Percentiles rank a stretch among this genome's conserved stretches.
phyloP scores from a whole-genome alignment of 2,113 vertebrate species.

The Cyanoramphus novaezelandiae region DNA sequence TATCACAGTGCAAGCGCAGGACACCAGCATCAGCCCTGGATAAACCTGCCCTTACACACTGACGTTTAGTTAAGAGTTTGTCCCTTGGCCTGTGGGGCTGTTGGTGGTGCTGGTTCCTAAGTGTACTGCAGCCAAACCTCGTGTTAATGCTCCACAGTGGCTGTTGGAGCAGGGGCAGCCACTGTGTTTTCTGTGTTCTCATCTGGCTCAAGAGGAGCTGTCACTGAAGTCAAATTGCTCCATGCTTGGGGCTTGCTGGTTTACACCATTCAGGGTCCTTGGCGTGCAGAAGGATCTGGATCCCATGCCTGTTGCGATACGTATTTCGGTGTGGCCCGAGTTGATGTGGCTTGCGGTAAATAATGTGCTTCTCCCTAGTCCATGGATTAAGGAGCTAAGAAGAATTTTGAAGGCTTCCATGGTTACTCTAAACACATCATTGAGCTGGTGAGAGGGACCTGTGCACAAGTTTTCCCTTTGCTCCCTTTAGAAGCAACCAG shows the following conservation, averaged over 20 bases:
- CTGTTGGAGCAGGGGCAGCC: background rate
- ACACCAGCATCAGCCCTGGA: background rate
- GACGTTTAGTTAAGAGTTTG: background rate
- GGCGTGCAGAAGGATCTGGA: background rate
- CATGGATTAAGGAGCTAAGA: constrained; percentile 9
- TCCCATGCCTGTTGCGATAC: background rate
- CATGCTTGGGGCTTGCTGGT: background rate
- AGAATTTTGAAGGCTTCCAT: background rate
- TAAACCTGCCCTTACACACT: background rate
- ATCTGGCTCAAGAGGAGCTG: background rate
- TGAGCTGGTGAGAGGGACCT: background rate
- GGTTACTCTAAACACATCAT: background rate
- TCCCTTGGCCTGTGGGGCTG: background rate
- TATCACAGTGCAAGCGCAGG: background rate
- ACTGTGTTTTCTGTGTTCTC: background rate
- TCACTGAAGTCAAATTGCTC: background rate
- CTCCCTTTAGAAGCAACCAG: background rate
- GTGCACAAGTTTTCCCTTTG: background rate
- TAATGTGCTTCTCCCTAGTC: background rate
- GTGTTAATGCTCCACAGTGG: accelerated
- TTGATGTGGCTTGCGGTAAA: background rate
- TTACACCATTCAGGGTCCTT: background rate
- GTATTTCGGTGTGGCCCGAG: background rate
- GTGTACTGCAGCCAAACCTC: background rate
- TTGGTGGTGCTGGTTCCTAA: background rate